Conservation (phyloP, 1,140 invertebrate genomes). For the Ditylenchus dipsaci region DNA sequence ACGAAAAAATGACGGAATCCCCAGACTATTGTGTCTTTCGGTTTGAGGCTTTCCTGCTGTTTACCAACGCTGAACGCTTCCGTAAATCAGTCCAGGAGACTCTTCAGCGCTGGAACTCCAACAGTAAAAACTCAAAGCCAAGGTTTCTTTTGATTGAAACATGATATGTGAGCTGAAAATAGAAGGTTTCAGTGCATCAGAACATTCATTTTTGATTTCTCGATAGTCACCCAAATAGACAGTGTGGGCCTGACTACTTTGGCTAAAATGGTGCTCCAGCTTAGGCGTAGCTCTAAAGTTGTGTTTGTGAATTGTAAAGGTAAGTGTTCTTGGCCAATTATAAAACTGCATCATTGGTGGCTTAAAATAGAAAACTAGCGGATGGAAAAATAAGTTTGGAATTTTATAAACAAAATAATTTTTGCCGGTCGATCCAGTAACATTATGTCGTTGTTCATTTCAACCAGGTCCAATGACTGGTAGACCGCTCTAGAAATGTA, state of each 20-base stretch:
- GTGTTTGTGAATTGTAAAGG: slow-evolving; percentile 15
- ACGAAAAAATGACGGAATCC: neutral
- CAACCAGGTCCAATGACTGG: too few relatives aligned
- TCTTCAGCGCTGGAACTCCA: slow-evolving; percentile 22
- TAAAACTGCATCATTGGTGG: too few relatives aligned
- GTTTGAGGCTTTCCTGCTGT: slow-evolving; percentile 31
- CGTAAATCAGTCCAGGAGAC: slow-evolving; percentile 21
- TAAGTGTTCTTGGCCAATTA: too few relatives aligned
- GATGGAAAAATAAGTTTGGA: too few relatives aligned
- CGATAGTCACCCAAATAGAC: slow-evolving; percentile 30
- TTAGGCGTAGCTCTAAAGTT: slow-evolving; percentile 1
- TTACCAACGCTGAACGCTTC: slow-evolving; percentile 41
- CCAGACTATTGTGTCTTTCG: slow-evolving; percentile 32
- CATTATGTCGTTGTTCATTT: too few relatives aligned
- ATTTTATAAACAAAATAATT: too few relatives aligned
- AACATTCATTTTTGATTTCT: slow-evolving; percentile 32
- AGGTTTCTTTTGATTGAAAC: too few relatives aligned
- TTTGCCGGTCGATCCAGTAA: too few relatives aligned
- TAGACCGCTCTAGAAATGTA: too few relatives aligned
- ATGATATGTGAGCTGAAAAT: too few relatives aligned
- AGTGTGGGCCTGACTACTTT: slow-evolving; percentile 19
- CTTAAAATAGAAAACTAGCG: too few relatives aligned
- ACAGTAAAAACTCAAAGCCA: too few relatives aligned
- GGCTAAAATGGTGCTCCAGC: neutral
- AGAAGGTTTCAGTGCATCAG: neutral